These are phyloP conservation scores for Agonopterix subpropinquella DNA, from an alignment of 2,888 invertebrate species.

Conservation along the genomic window DNA sequence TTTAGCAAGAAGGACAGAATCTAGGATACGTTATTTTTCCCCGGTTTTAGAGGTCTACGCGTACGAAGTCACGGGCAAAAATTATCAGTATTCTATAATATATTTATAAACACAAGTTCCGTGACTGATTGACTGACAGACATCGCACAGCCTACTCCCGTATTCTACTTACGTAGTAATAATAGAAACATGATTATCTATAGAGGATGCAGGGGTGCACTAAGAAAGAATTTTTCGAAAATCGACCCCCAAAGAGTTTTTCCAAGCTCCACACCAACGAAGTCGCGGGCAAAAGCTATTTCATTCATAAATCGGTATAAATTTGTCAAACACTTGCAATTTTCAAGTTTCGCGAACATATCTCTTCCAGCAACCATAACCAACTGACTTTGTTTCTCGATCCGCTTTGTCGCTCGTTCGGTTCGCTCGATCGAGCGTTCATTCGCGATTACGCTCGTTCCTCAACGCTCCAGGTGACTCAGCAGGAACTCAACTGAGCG, in stretches of 20 bases:
- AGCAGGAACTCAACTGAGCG: slow-evolving; percentile 5
- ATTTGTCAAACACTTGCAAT: too few species aligned
- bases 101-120: too few species aligned
- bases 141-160: too few species aligned
- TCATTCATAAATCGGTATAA: too few species aligned
- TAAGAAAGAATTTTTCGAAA: too few species aligned
- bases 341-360: not conserved
- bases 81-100: too few species aligned
- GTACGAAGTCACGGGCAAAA: too few species aligned
- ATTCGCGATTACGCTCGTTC: slow-evolving; percentile 45
- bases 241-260: too few species aligned
- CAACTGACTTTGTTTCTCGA: slow-evolving; percentile 36
- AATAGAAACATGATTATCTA: too few species aligned
- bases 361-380: not conserved
- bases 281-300: not conserved
- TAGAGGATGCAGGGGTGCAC: too few species aligned
- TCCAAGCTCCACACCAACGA: not conserved
- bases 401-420: slow-evolving; percentile 24
- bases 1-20: not conserved
- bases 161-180: too few species aligned
- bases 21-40: not conserved
- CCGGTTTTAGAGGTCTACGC: not conserved
- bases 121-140: too few species aligned
- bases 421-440: slow-evolving; percentile 44
- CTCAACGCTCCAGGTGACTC: slow-evolving; percentile 12